phyloP scores from a whole-genome alignment of 35 echinoderm and acorn worm genomes.

The Lytechinus variegatus region DNA sequence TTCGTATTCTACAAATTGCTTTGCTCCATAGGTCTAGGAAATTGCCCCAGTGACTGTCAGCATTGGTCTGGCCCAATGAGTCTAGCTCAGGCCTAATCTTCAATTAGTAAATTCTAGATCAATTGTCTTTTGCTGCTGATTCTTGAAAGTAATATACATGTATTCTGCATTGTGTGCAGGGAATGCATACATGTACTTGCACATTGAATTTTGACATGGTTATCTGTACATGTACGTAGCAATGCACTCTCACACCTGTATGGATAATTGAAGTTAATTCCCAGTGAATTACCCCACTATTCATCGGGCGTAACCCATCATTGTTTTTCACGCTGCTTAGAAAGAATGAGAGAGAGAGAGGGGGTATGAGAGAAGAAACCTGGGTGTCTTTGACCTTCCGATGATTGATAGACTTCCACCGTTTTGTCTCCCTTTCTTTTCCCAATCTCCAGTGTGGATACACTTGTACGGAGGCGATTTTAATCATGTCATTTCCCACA shows the following conservation, averaged over 20 bases:
- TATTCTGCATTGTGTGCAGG: too few species aligned
- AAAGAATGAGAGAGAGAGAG: not conserved
- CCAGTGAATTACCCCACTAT: not conserved
- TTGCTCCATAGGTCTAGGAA: too few species aligned
- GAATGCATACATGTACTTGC: too few species aligned
- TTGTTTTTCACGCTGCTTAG: constrained; percentile 17
- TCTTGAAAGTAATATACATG: too few species aligned
- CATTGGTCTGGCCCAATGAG: too few species aligned
- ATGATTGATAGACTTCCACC: constrained; percentile 31
- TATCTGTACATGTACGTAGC: not conserved
- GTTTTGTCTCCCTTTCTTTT: constrained; percentile 22
- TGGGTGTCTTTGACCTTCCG: constrained; percentile 29
- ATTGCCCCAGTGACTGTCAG: too few species aligned
- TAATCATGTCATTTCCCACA: constrained; percentile 47
- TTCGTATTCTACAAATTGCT: too few species aligned
- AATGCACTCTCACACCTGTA: not conserved
- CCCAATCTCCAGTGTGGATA: constrained; percentile 1
- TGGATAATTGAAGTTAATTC: not conserved
- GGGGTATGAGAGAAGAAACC: not conserved
- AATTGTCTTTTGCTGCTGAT: too few species aligned
- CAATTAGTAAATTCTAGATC: too few species aligned
- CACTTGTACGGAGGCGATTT: not conserved
- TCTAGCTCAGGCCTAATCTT: too few species aligned
- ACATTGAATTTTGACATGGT: not conserved
- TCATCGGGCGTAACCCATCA: constrained; percentile 24